Evolutionary conservation across 2,113 vertebrate species (phyloP), one percentile per base, ranked within the genome.

Genomic region (Xiphophorus maculatus): DNA sequence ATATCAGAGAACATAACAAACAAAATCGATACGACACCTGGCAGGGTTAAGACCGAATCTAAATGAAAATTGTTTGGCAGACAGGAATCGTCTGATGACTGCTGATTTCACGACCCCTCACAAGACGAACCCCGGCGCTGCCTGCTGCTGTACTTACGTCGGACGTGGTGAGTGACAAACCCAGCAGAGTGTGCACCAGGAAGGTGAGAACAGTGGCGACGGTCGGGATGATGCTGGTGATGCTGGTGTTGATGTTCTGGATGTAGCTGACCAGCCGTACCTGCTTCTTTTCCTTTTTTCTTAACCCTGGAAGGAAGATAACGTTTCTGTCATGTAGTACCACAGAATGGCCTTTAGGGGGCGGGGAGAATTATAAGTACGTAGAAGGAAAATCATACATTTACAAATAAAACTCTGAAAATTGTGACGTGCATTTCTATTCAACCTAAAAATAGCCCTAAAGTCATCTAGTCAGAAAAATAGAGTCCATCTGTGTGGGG

Each of bases 181-280:
- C 71, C 82, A 96, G 30, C 11, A 91, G 28, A 10, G 94, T 95
- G 83, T 96, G 96, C 25, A 92, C 78, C 33, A 94, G 69, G 74
- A 97, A 95, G 0, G 94, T 95, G 54, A 94, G 28, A n/a, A 96
- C 90, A 0, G 89, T 93, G 65, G 95, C 94, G 1, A 95, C 6
- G 15, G 85, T 88, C 7, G 95, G 94, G 10, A 93, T 84, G 22
- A 94, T 75, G 28, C 87, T 81, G 1, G 91, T 82, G 40, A 95
- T 68, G 30, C 91, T 93, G 1, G 63, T n/a, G 9, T 89, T 93
- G 3, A 8, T 1, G 0, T 83, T 96, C 89, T 96, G 95, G 58
- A 95, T 64, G 22, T 94, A 96, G 33, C 90, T 93, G 60, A 92
- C 91, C 66, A 85, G 29, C 76, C 90, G 73, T 37, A 96, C 63